Evolutionary conservation across 2,888 invertebrate genomes (phyloP).

Genomic region (Plusia festucae): DNA sequence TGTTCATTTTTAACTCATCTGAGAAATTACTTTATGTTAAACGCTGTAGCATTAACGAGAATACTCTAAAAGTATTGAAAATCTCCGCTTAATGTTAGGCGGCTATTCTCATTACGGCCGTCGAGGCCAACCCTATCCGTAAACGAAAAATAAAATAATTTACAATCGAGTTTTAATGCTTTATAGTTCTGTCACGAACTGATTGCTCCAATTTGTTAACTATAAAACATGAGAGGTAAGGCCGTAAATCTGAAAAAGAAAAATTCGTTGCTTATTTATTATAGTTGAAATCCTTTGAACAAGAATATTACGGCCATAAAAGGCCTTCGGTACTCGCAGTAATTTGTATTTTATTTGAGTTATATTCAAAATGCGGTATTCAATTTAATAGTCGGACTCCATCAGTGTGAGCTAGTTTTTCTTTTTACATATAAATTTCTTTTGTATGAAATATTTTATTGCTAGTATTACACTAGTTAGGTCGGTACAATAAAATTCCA

Average conservation of each 20-base stretch:
- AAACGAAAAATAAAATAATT: constrained; percentile 62
- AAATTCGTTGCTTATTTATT: constrained; percentile 68
- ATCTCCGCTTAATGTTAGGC: constrained; percentile 32
- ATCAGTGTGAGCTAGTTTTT: constrained; percentile 45
- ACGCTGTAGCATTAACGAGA: constrained; percentile 15
- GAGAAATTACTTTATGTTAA: constrained; percentile 24
- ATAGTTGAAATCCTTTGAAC: constrained; percentile 58
- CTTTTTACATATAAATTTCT: constrained; percentile 52
- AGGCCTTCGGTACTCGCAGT: constrained; percentile 51
- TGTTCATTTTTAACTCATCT: constrained; percentile 24
- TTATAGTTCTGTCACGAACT: constrained; percentile 73
- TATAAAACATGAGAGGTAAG: constrained; percentile 69
- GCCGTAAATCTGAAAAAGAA: constrained; percentile 73
- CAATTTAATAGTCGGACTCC: constrained; percentile 64
- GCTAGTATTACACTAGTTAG: constrained; percentile 53
- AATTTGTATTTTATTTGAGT: constrained; percentile 65
- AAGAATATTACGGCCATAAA: constrained; percentile 70
- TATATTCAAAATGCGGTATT: constrained; percentile 63
- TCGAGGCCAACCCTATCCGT: constrained; percentile 43
- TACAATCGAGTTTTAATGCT: constrained; percentile 71
- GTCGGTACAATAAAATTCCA: constrained; percentile 39
- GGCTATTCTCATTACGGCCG: constrained; percentile 26
- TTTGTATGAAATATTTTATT: constrained; percentile 62
- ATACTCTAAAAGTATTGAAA: constrained; percentile 35
- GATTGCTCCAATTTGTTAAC: constrained; percentile 83